Conservation (phyloP, 2,113 vertebrate genomes). For the Machaerirhynchus nigripectus region DNA sequence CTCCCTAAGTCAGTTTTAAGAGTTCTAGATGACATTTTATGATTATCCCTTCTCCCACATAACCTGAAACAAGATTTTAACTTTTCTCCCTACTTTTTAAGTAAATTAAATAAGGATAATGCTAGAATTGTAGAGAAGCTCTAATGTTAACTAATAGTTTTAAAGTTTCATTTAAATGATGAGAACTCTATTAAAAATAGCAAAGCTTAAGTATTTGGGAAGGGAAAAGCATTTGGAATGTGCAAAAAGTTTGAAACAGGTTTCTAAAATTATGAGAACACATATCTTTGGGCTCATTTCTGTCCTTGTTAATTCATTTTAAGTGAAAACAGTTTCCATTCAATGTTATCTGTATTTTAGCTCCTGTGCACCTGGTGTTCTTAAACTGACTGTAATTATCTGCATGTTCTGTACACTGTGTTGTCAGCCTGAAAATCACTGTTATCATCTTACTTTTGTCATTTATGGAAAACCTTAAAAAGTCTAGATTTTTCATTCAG, state of each 20-base stretch:
- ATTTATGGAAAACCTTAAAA: neutral
- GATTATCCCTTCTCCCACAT: neutral
- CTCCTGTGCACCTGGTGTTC: neutral
- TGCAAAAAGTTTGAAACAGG: neutral
- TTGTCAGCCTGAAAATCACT: neutral
- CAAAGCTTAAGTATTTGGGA: neutral
- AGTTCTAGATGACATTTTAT: neutral
- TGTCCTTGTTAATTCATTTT: neutral
- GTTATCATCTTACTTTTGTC: neutral
- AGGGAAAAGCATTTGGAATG: neutral
- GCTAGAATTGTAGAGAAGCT: neutral
- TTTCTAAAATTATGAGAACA: neutral
- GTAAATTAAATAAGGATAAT: neutral
- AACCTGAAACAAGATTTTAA: neutral
- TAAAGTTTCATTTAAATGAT: neutral
- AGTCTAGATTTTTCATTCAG: neutral
- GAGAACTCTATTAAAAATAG: neutral
- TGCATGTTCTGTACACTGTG: neutral
- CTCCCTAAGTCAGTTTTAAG: neutral
- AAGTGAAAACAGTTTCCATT: neutral
- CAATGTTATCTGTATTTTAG: neutral
- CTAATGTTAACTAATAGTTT: neutral
- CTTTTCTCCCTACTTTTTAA: neutral
- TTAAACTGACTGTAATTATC: neutral
- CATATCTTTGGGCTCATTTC: neutral